Evolutionary conservation across 2,888 invertebrate genomes (phyloP).

Genomic region (Arctia plantaginis): DNA sequence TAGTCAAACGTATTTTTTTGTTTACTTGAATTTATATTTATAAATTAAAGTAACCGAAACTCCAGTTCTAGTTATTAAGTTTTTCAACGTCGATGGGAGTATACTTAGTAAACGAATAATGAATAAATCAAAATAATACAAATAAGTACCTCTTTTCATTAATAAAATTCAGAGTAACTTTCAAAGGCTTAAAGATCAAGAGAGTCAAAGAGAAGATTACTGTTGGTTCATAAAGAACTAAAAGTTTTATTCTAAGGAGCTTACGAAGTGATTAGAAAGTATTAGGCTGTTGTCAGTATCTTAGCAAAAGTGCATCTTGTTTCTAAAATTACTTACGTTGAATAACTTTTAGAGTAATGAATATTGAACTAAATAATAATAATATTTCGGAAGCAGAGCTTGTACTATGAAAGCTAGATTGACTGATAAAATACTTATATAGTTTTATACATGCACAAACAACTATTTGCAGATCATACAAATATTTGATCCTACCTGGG

Average conservation of each 20-base stretch:
- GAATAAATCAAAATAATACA: background rate
- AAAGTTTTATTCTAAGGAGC: slow-evolving; percentile 6
- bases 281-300: background rate
- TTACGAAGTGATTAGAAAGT: slow-evolving; percentile 1
- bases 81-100: too few species aligned
- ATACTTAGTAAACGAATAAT: background rate
- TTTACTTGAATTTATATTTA: too few species aligned
- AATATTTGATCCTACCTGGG: too few species aligned
- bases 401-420: too few species aligned
- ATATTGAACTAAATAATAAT: too few species aligned
- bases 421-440: too few species aligned
- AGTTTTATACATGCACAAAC: too few species aligned
- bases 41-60: background rate
- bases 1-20: too few species aligned
- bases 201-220: slow-evolving; percentile 5
- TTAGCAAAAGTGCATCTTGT: background rate
- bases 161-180: background rate
- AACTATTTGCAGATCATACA: too few species aligned
- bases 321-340: background rate
- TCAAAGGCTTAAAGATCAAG: slow-evolving; percentile 3
- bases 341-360: background rate
- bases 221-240: slow-evolving; percentile 4
- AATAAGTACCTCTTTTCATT: background rate
- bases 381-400: too few species aligned
- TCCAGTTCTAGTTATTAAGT: too few species aligned